Percentiles rank a stretch among this genome's conserved stretches.
Conservation (phyloP, 1,140 invertebrate species). For the Penaeus japonicus region DNA sequence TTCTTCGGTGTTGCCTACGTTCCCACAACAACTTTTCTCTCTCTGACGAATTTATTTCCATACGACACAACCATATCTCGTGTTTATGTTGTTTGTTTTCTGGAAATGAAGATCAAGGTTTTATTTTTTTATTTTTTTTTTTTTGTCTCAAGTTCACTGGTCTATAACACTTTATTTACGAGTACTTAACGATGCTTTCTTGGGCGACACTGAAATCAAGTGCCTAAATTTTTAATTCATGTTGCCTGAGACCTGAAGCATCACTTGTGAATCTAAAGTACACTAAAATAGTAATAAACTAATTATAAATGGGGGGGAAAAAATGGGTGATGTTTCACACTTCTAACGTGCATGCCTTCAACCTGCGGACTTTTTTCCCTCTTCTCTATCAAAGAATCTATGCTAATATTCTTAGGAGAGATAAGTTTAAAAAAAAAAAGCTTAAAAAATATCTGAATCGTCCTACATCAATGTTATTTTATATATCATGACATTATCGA, state of each 20-base stretch:
- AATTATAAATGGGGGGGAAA: background rate
- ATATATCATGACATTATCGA: too few species aligned
- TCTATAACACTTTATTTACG: background rate
- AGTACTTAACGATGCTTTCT: too few species aligned
- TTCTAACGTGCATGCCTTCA: background rate
- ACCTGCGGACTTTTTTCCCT: background rate
- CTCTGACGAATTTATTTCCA: too few species aligned
- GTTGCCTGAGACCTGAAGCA: background rate
- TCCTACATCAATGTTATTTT: background rate
- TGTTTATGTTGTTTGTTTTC: background rate
- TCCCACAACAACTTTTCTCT: background rate
- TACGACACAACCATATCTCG: too few species aligned
- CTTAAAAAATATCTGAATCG: background rate
- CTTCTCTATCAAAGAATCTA: background rate
- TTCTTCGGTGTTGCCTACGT: background rate
- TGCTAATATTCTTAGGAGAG: background rate
- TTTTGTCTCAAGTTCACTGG: background rate
- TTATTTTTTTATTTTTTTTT: background rate
- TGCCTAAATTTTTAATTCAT: background rate
- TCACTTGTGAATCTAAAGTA: background rate
- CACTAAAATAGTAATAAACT: background rate
- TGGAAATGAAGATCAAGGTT: background rate
- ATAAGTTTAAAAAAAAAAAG: too few species aligned
- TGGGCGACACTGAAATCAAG: background rate
- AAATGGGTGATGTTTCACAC: background rate